These are phyloP conservation scores for Dichetophora obliterata DNA, from an alignment of 2,888 invertebrate species.

Conservation along the genomic window DNA sequence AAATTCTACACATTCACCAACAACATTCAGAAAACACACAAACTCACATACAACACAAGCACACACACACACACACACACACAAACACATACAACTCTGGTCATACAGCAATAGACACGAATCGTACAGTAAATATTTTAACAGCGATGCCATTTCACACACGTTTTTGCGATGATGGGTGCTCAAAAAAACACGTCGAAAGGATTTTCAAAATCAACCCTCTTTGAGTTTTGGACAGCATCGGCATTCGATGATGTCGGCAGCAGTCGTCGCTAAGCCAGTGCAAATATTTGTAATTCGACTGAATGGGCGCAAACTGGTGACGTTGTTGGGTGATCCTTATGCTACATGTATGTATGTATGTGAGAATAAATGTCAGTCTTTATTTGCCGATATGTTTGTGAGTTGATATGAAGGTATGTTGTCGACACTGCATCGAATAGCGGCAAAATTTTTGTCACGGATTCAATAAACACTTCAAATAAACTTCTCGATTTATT, in stretches of 20 bases:
- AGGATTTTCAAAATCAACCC: constrained; percentile 55
- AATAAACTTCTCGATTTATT: constrained; percentile 68
- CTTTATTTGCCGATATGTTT: not conserved
- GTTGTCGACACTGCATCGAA: constrained; percentile 40
- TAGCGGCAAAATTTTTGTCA: constrained; percentile 56
- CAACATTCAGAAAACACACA: not conserved
- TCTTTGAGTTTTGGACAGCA: constrained; percentile 16
- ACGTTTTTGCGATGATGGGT: constrained; percentile 6
- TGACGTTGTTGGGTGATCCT: constrained; percentile 18
- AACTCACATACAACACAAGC: not conserved
- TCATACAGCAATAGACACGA: constrained; percentile 32
- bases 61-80: not conserved
- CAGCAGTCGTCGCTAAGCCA: constrained; percentile 21
- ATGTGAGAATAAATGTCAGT: not conserved
- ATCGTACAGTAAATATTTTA: constrained; percentile 63
- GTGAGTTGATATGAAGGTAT: not conserved
- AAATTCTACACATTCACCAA: not conserved
- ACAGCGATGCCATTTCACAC: constrained; percentile 50
- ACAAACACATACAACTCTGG: not conserved
- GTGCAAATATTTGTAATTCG: constrained; percentile 40
- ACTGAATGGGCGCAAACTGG: constrained; percentile 26
- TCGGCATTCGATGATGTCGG: not conserved
- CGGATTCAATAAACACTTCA: constrained; percentile 70
- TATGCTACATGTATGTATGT: too few relatives aligned
- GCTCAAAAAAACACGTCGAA: constrained; percentile 58